Base-by-base conservation (phyloP, 2,888 invertebrate species). In the Agapostemon virescens region DNA sequence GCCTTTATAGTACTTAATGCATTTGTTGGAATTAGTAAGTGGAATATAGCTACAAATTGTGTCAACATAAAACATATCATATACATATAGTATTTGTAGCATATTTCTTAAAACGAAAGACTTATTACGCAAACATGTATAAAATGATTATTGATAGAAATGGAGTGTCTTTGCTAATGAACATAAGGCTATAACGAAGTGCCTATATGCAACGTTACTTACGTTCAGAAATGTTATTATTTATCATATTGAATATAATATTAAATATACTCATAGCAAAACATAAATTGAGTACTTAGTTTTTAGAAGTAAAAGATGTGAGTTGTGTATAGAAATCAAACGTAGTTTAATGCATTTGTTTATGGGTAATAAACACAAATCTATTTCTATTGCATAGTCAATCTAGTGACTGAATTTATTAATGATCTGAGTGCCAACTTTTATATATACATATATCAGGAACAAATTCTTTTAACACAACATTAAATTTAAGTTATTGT, bases 151-250 rank as follows among this genome's bases (percentile, higher is more conserved):
- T 79, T 75, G 69, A 26, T 52, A 72, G 49, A 26, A 73, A 52
- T 58, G 70, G 58, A 72, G 68, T 76, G 33, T 68, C 70, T 66
- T 74, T 83, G 52, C 26, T 75, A 75, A 69, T 67, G 42, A 79
- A 72, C 38, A 73, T 77, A 83, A 81, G 81, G 82, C 84, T 85
- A 86, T 69, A 80, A 86, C 77, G 76, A 86, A 86, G 86, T 86
- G 86, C 85, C 86, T 86, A 83, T 23, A 72, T 76, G 52, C 70
- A 63, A 71, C 49, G n/a, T 36, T 42, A 74, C 69, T 77, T 83
- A 83, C 72, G 72, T 82, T 81, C 58, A n/a, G 61, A 71, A 45
- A 72, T 52, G 77, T 71, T 45, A 61, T 70, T 71, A 71, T 61
- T 23, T 55, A n/a, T 61, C 13, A 36, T 45, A 58, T 67, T 42